Percentiles rank a stretch among this genome's conserved stretches.
Conservation (phyloP, 2,888 invertebrate species). For the Watsonalla cultraria region DNA sequence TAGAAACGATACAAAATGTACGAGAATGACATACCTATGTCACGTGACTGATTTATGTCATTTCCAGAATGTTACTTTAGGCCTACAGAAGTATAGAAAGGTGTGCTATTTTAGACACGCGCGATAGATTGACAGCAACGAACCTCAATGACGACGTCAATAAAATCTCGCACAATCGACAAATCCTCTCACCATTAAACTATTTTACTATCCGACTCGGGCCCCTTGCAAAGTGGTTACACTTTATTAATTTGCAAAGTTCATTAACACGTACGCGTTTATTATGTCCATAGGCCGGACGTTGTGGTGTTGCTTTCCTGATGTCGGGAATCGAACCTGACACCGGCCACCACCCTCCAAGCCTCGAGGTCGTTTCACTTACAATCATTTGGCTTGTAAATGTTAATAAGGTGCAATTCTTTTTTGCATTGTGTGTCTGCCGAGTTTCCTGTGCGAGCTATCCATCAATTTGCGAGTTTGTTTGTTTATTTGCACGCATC, state of each 20-base stretch:
- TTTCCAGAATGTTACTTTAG: too few relatives aligned
- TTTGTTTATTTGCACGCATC: slow-evolving; percentile 15
- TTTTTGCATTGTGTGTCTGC: slow-evolving; percentile 53
- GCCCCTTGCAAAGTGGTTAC: too few relatives aligned
- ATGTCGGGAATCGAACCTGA: slow-evolving; percentile 10
- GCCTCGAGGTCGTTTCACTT: slow-evolving; percentile 56
- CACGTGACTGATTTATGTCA: too few relatives aligned
- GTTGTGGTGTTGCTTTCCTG: neutral
- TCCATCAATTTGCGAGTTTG: slow-evolving; percentile 44
- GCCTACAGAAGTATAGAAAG: too few relatives aligned
- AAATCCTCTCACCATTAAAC: too few relatives aligned
- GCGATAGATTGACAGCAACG: too few relatives aligned
- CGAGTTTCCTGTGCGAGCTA: slow-evolving; percentile 50
- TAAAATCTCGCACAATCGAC: too few relatives aligned
- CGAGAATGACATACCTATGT: too few relatives aligned
- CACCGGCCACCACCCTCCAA: slow-evolving; percentile 2
- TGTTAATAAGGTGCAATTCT: slow-evolving; percentile 28
- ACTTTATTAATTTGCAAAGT: slow-evolving; percentile 1
- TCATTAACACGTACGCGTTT: slow-evolving; percentile 1
- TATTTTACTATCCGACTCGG: too few relatives aligned
- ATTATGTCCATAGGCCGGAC: neutral
- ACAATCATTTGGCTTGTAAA: slow-evolving; percentile 30
- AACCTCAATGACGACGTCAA: too few relatives aligned
- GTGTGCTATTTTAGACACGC: too few relatives aligned
- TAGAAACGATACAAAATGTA: too few relatives aligned